Evolutionary conservation across 1,140 invertebrate species (phyloP), one percentile per base, ranked within the genome.

Genomic region (Lethocerus indicus): DNA sequence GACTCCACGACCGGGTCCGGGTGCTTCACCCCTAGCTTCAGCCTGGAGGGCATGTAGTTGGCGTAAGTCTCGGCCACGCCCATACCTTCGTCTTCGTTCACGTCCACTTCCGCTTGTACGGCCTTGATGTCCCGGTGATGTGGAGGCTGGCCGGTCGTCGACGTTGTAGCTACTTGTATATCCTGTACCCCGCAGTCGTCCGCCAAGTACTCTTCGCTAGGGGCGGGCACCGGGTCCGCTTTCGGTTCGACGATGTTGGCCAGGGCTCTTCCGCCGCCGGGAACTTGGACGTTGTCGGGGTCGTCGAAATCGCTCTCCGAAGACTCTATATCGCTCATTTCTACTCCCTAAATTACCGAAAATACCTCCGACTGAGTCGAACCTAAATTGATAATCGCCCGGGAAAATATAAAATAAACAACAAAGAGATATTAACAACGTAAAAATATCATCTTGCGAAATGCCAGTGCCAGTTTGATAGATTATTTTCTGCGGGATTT

Each of bases 1-100:
- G 95, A 98, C 68, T 99, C 96, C 20, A 99, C 95, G 7, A 99
- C 93, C n/a, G 90, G 86, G 70, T 99, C 96, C 0, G 96, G 96
- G 76, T 99, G 96, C 60, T 88, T 88, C 49, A 78, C 76, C 3
- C 96, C 95, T 42, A 97, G 69, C 67, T 92, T 92, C 54, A 98
- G 73, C 76, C 98, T 98, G 1, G 80, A 74, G 3, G 95, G 95
- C 84, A 91, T 94, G 61, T 98, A 98, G 60, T 97, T 90, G 23
- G 88, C 81, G 63, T 97, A 98, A 1, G 94, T 98, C 69, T 98
- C 94, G 1, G 92, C 92, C 25, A 95, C 88, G n/a, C 90, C 91
- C 73, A 97, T 82, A 58, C 95, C 88, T 64, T 98, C 92, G 57
- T 96, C 92, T 54, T 95, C 91, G 2, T 78, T 84, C 59, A 89